These are phyloP conservation scores for Rattus norvegicus DNA, from an alignment of 2,113 vertebrate species.

Conservation along the genomic window DNA sequence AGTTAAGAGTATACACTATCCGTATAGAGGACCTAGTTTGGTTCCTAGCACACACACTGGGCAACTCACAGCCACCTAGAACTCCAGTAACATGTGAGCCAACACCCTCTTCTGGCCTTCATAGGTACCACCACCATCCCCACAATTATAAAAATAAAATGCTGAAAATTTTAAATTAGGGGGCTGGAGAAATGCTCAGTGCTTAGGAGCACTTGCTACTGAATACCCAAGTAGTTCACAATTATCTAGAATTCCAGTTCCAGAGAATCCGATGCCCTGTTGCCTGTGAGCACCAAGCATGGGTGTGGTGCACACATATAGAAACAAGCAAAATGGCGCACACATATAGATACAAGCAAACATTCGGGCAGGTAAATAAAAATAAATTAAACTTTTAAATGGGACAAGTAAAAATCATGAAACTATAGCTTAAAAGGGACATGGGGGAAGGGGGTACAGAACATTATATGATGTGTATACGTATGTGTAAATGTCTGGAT, in stretches of 20 bases:
- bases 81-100: not conserved
- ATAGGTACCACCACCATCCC: not conserved
- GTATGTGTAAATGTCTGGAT: not conserved
- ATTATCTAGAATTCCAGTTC: not conserved
- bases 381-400: not conserved
- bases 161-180: not conserved
- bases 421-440: not conserved
- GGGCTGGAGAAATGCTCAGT: not conserved
- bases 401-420: not conserved
- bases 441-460: not conserved
- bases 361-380: not conserved
- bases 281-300: not conserved
- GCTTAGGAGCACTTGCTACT: not conserved
- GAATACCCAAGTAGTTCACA: not conserved
- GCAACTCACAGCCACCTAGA: not conserved
- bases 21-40: not conserved
- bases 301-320: not conserved
- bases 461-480: not conserved
- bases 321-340: not conserved
- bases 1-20: not conserved
- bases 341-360: not conserved
- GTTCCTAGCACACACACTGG: not conserved
- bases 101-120: not conserved
- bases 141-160: not conserved
- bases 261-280: not conserved